Base-by-base conservation (phyloP, 2,888 invertebrate genomes). In the Empis stercorea region DNA sequence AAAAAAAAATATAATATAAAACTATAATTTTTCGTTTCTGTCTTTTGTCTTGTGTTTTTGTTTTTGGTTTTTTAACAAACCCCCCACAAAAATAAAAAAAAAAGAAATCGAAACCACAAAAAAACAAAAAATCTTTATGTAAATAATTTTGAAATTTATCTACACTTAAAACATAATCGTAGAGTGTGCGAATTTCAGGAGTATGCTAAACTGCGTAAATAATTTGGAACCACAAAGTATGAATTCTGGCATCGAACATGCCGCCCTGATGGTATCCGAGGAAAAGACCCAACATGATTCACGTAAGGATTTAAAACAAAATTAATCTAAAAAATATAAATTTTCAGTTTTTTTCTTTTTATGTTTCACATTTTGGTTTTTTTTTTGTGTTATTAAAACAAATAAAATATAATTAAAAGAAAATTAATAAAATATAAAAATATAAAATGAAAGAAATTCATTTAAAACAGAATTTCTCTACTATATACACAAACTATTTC, bases 131-230 rank as follows among this genome's bases (percentile, higher is more conserved):
- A 34, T 13, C 34, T n/a, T 34, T 34, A 34, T n/a, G n/a, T 34
- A 34, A 34, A 34, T n/a, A 13, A 34, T 34, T 13, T n/a, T n/a
- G 13, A n/a, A 34, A 34, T n/a, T 56, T 62, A 65, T 63, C 64
- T 68, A 65, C 70, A 68, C 69, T 68, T 70, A 65, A 71, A 68
- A 68, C 71, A 71, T 70, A 71, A 70, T 68, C 70, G 68, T 70
- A 71, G 70, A 70, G 71, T 71, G 71, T 72, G 66, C 69, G 69
- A 68, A 78, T 81, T 81, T 67, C 80, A 82, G 82, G 81, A 89
- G 88, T 81, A 88, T 89, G 87, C 81, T 88, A 81, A 89, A 89
- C 83, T 88, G 88, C 79, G 87, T 88, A 74, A 89, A 89, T 79
- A 85, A 86, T 66, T 78, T 87, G 76, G 88, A 89, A 74, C 87